Base-by-base conservation (phyloP, 1,140 invertebrate genomes). In the Phymastichus coffea region DNA sequence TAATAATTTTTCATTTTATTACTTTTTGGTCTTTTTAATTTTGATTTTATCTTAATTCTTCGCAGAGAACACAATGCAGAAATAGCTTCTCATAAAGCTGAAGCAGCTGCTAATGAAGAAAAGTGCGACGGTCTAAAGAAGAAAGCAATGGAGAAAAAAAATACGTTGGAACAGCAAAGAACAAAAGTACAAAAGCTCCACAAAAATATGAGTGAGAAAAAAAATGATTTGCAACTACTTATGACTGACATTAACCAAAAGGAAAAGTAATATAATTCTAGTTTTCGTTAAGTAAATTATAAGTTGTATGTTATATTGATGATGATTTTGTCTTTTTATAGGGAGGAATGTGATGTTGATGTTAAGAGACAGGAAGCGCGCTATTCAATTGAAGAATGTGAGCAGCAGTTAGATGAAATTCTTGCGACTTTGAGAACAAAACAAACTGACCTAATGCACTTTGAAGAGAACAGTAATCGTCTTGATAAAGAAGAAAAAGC, bases 371-470 rank as follows among this genome's bases (percentile, higher is more conserved):
- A 68, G 17, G 44, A 69, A 54, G 61, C 64, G 14, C 67, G 47
- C 26, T 46, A 67, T 15, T 57, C 70, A 3, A 49, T 75, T 1
- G 54, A 38, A 40, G 53, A 66, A 12, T 35, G 70, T 0, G 70
- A 78, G 56, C 62, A 73, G 35, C 70, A 73, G 59, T 33, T 81
- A 9, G 71, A 75, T 25, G 75, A 78, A 51, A 57, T 78, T n/a
- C 73, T 80, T 44, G 77, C 81, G 12, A 70, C 77, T 40, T 71
- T 82, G 19, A 65, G 74, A 48, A 80, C 82, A 4, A 74, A 75
- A 9, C 61, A 76, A 66, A 80, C 75, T 19, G 79, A 82, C 59
- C 63, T 76, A 20, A 76, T 75, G 67, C 82, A 84, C 65, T 68
- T 80, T 10, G 74, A 76, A 61, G 71, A 68, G 28, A 73, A 79